Percentiles rank a stretch among this genome's conserved stretches.
These are phyloP conservation scores for Tetrapedia diversipes DNA, from an alignment of 2,888 invertebrate species.

Conservation along the genomic window DNA sequence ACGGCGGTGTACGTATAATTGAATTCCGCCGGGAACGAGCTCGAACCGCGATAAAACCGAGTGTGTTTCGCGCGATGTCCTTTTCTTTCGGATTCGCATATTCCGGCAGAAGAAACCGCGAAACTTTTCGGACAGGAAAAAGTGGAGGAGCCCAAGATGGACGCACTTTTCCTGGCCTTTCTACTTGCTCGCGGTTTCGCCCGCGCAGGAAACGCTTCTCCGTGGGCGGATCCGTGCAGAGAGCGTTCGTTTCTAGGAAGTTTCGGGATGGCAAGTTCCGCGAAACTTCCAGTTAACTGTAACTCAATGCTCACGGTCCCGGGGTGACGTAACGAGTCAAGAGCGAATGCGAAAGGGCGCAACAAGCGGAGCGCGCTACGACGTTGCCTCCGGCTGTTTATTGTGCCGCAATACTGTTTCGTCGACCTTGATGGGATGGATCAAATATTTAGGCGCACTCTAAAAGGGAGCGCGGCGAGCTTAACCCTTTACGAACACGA, in stretches of 20 bases:
- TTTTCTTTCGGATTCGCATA: slow-evolving; percentile 14
- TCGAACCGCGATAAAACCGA: slow-evolving; percentile 17
- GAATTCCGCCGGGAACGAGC: slow-evolving; percentile 11
- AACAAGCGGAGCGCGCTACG: slow-evolving; percentile 12
- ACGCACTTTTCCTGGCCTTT: slow-evolving; percentile 43
- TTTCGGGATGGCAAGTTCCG: slow-evolving; percentile 69
- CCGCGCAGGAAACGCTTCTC: slow-evolving; percentile 39
- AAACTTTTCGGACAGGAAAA: slow-evolving; percentile 19
- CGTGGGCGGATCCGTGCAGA: slow-evolving; percentile 30
- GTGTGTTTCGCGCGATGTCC: background rate
- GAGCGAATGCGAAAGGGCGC: slow-evolving; percentile 55
- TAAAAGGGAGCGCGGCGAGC: no score
- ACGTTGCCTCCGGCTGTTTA: background rate
- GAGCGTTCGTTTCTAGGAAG: slow-evolving; percentile 62
- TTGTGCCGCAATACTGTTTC: no score
- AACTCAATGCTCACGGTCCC: slow-evolving; percentile 61
- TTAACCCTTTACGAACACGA: no score
- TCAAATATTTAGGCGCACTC: no score
- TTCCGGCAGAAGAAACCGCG: slow-evolving; percentile 22
- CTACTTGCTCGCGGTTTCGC: slow-evolving; percentile 26
- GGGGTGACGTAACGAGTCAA: slow-evolving; percentile 56
- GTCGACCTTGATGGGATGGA: background rate
- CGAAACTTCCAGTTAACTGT: slow-evolving; percentile 69
- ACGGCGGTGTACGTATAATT: no score
- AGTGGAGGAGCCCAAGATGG: slow-evolving; percentile 29